These are phyloP conservation scores for Chrysaora quinquecirrha DNA, from an alignment of 30 jellyfish, hydroid and myxozoan genomes.

Conservation along the genomic window DNA sequence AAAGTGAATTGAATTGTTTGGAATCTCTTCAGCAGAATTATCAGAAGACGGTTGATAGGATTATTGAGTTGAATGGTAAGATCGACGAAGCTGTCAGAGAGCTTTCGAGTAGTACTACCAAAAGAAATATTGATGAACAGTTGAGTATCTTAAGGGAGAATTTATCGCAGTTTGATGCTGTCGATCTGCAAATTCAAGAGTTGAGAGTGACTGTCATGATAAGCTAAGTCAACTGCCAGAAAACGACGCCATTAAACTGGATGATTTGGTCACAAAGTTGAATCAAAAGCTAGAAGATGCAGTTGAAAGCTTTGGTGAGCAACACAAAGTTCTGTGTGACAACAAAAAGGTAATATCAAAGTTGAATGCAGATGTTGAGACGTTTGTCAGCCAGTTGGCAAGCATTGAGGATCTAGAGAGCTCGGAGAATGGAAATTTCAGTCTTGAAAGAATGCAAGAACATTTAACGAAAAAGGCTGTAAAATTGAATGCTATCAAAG, in stretches of 20 bases:
- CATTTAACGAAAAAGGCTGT: not conserved
- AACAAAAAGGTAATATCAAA: not conserved
- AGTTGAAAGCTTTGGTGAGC: slow-evolving; percentile 12
- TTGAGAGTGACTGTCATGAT: slow-evolving; percentile 12
- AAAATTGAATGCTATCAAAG: not conserved
- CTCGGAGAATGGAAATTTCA: not conserved
- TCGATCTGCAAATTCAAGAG: slow-evolving; percentile 16
- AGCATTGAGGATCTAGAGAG: not conserved
- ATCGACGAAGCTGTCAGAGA: not conserved
- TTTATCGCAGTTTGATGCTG: not conserved
- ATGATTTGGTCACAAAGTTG: slow-evolving; percentile 8
- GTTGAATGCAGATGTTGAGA: not conserved
- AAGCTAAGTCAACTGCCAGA: slow-evolving; percentile 28
- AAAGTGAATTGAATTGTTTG: not conserved
- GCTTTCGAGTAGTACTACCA: not conserved
- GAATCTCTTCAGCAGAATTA: slow-evolving; percentile 9
- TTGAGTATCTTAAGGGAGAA: not conserved
- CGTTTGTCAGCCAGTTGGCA: not conserved
- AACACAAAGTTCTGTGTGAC: slow-evolving; percentile 18
- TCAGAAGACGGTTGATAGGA: not conserved
- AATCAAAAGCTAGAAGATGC: slow-evolving; percentile 10
- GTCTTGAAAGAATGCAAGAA: not conserved
- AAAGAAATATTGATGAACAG: not conserved
- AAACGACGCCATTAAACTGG: slow-evolving; percentile 3
- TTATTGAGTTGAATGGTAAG: not conserved